These are phyloP conservation scores for Aporophyla nigra DNA, from an alignment of 2,888 invertebrate species.

Conservation along the genomic window DNA sequence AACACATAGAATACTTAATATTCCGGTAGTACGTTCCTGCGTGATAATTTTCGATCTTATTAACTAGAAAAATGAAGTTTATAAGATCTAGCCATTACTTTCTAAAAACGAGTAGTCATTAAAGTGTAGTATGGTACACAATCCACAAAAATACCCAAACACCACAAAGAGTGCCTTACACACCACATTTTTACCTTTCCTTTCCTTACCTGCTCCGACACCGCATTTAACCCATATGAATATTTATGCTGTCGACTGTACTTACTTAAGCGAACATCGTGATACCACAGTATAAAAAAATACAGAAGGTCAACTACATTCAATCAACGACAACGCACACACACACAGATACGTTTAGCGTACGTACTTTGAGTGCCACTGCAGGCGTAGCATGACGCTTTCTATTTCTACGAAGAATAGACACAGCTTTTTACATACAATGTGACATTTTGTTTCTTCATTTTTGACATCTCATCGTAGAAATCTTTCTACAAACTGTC, in stretches of 20 bases:
- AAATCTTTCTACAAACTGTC: too few relatives aligned
- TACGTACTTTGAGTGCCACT: too few relatives aligned
- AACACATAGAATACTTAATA: too few relatives aligned
- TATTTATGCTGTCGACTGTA: slow-evolving; percentile 59
- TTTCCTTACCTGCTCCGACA: slow-evolving; percentile 34
- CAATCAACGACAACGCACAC: background rate
- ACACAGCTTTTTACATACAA: too few relatives aligned
- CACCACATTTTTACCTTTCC: slow-evolving; percentile 36
- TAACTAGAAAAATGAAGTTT: background rate
- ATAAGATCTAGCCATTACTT: background rate
- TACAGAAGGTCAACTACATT: slow-evolving; percentile 10
- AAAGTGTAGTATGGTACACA: background rate
- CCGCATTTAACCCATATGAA: slow-evolving; percentile 57
- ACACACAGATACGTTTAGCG: background rate
- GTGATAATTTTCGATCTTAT: too few relatives aligned
- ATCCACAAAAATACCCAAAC: slow-evolving; percentile 20
- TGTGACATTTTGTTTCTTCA: too few relatives aligned
- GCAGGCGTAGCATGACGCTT: too few relatives aligned
- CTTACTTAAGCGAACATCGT: slow-evolving; percentile 31
- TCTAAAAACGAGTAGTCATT: background rate
- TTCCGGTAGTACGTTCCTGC: too few relatives aligned
- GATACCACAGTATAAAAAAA: background rate
- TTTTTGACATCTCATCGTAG: too few relatives aligned
- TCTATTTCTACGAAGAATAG: too few relatives aligned
- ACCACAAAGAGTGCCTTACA: background rate